Base-by-base conservation (phyloP, 1,140 invertebrate genomes). In the Hyphantria cunea region DNA sequence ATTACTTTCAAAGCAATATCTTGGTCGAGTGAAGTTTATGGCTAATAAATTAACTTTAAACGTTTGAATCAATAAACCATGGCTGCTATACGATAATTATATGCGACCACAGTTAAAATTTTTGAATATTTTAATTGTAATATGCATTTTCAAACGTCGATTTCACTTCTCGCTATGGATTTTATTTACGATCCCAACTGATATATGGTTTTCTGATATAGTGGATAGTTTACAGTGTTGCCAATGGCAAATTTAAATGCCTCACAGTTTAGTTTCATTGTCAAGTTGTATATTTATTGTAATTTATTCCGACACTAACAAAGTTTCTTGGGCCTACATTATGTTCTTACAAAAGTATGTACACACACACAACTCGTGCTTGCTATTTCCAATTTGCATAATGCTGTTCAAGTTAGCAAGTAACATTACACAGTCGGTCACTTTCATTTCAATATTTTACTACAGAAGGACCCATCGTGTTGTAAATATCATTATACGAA, bases 121-220 rank as follows among this genome's bases (percentile, higher is more conserved):
- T 79, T 79, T 49, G 74, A 70, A 66, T 66, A 79, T 74, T 66
- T 55, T 66, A 79, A 79, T 74, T 77, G 75, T 25, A 70, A 69
- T 66, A 53, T 61, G 59, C 66, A 70, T 53, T 59, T 67, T 68
- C 65, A 55, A 68, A 75, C 69, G 68, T 66, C 54, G 67, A 73
- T 76, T 76, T 72, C 68, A 68, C 72, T 72, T 61, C 66, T 63
- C 51, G 63, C 66, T 63, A 60, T 48, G 70, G 42, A 42, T 66
- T 66, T 72, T 75, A 71, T 78, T 80, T 76, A 74, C 70, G 69
- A 63, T 53, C 32, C n/a, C 41, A n/a, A 48, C 55, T 70, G 65
- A 80, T 70, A 59, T 72, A 76, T 74, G 64, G 73, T 66, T 77
- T 70, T 66, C 72, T 69, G 76, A 72, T 74, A 76, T 71, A 3